A percentile compares a stretch with the other conserved stretches of the same genome.
phyloP scores from a whole-genome alignment of 37 sponge, comb jelly and placozoan species.

The Spongilla lacustris region DNA sequence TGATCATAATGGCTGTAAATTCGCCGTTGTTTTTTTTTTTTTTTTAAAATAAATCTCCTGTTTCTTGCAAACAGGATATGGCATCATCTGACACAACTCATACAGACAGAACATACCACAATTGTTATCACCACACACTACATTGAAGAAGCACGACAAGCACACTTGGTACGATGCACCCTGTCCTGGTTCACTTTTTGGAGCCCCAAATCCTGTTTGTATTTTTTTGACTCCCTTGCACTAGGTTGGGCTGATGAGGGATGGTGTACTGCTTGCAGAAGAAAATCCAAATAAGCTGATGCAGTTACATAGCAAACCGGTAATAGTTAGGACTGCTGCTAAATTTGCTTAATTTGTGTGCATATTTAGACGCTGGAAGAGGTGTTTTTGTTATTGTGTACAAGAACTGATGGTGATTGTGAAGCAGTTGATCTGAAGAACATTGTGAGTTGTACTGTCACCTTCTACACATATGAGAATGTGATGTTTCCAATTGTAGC shows the following conservation, averaged over 20 bases:
- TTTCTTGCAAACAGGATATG: conserved; percentile 60
- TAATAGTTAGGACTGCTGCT: conserved; percentile 15
- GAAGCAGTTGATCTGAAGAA: background rate
- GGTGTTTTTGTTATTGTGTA: conserved; percentile 78
- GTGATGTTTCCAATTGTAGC: background rate
- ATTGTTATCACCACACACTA: conserved; percentile 90
- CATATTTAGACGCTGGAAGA: conserved; percentile 76
- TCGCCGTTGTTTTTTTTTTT: no score
- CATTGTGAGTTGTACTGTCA: conserved; percentile 8
- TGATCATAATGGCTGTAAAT: no score
- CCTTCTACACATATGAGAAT: background rate
- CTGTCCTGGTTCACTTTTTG: background rate
- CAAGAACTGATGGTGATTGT: conserved; percentile 31
- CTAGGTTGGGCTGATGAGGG: conserved; percentile 89
- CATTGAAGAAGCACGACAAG: conserved; percentile 89
- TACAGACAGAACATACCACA: conserved; percentile 37
- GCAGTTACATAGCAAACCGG: conserved; percentile 28
- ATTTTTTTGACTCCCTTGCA: no score
- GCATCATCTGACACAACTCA: conserved; percentile 74
- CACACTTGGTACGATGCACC: conserved; percentile 53
- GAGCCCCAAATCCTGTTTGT: no score
- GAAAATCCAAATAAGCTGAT: conserved; percentile 62
- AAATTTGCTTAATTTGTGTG: background rate
- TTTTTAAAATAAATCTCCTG: no score
- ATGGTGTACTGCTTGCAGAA: conserved; percentile 80